These are phyloP conservation scores for Cryptocephalus primarius DNA, from an alignment of 2,888 invertebrate genomes.

Conservation along the genomic window DNA sequence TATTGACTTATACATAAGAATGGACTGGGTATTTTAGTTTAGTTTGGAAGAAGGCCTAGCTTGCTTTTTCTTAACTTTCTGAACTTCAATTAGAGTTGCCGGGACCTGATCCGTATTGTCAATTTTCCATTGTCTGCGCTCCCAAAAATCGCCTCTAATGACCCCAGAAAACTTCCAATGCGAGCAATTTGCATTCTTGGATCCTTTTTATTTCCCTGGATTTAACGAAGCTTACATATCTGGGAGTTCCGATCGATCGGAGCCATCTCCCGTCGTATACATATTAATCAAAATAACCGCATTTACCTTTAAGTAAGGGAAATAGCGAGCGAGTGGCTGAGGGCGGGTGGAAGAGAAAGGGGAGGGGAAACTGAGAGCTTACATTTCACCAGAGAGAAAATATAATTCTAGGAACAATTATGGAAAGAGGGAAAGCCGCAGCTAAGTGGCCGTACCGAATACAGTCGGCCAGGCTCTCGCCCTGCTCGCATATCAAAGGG, in stretches of 20 bases:
- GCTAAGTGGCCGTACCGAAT: constrained; percentile 33
- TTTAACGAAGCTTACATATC: too few relatives aligned
- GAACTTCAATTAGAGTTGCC: too few relatives aligned
- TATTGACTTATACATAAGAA: too few relatives aligned
- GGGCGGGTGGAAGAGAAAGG: constrained; percentile 1
- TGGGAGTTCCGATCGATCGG: neutral
- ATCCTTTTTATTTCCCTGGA: too few relatives aligned
- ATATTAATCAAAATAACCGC: neutral
- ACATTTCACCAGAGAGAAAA: constrained; percentile 25
- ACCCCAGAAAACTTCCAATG: too few relatives aligned
- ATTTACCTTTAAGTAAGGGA: neutral
- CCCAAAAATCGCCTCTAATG: too few relatives aligned
- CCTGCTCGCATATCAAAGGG: constrained; percentile 19
- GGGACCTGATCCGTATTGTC: too few relatives aligned
- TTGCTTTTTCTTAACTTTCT: too few relatives aligned
- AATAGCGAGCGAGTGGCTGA: neutral
- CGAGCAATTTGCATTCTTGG: too few relatives aligned
- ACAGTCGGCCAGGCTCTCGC: constrained; percentile 19
- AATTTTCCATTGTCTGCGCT: too few relatives aligned
- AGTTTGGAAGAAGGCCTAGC: too few relatives aligned
- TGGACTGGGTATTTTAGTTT: too few relatives aligned
- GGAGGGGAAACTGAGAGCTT: constrained; percentile 24
- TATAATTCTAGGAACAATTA: constrained; percentile 39
- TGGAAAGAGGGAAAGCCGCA: constrained; percentile 35
- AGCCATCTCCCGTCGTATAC: neutral